Evolutionary conservation across 2,797 vertebrate species (phyloP).

Genomic region (Chrysocyon brachyurus): DNA sequence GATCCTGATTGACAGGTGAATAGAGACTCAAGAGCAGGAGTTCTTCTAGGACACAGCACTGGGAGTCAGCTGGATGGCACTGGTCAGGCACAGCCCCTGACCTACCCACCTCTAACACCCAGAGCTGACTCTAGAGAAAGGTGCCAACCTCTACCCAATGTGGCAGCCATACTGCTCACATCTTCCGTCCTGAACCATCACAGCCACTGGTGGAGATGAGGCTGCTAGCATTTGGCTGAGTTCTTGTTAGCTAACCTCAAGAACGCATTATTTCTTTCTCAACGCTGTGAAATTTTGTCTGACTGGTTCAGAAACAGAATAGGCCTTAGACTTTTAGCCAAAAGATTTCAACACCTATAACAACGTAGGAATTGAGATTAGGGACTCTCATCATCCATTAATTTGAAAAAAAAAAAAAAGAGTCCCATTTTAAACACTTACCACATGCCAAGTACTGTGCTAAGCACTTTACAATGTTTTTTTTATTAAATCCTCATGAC

Average conservation of each 20-base stretch:
- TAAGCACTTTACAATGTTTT: not conserved
- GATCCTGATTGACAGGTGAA: not conserved
- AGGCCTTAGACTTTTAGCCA: not conserved
- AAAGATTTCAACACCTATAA: not conserved
- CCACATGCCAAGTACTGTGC: not conserved
- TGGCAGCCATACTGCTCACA: not conserved
- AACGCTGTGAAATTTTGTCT: not conserved
- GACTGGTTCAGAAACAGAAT: not conserved
- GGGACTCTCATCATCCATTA: not conserved
- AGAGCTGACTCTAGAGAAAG: not conserved
- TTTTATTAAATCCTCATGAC: not conserved
- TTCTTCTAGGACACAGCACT: not conserved
- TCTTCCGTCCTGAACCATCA: not conserved
- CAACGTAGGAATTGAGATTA: not conserved
- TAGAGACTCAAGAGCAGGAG: not conserved
- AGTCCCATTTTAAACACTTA: not conserved
- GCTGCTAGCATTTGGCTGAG: not conserved
- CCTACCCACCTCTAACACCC: conserved; percentile 15
- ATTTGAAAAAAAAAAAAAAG: not conserved
- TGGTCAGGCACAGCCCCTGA: not conserved
- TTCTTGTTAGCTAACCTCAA: not conserved
- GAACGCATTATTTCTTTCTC: not conserved
- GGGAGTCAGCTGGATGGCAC: not conserved
- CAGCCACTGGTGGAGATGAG: not conserved
- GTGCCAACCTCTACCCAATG: not conserved